Base-by-base conservation (phyloP, 2,888 invertebrate genomes). In the Holacanthella duospinosa region DNA sequence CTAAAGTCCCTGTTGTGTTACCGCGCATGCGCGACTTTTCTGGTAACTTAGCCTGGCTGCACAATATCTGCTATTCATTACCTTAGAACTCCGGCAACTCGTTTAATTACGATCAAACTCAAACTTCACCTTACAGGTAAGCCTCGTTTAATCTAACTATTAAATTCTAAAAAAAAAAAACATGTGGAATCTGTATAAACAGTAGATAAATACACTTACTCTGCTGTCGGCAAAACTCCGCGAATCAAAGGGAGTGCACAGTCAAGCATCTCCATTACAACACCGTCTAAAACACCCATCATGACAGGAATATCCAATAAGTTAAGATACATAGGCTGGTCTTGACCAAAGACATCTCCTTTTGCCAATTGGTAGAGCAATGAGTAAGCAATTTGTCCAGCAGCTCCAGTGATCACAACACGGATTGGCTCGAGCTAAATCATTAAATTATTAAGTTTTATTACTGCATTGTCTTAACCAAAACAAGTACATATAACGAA, bases 331-430 rank as follows among this genome's bases (percentile, higher is more conserved):
- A 99, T 82, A 0, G 89, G 87, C 79, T 93, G 93, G 56, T 89
- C 82, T 59, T 83, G 82, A 29, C 97, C 97, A 78, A 97, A 97
- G 0, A 96, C 94, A 77, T 92, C 89, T 65, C 97, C 99, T 74
- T 93, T 93, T 19, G 93, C 93, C 72, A 99, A 84, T 80, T 93
- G 90, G 77, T 93, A 93, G 19, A 99, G 81, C 55, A 99, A 80
- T 1, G 96, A 96, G 79, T 99, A 99, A 65, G 94, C 96, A 74
- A 99, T 99, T 80, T 99, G 99, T 24, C 99, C 99, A 66, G 97
- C 99, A 74, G 99, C 99, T 66, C 99, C 99, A 61, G 97, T 99
- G 29, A 99, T 89, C 65, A 94, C 88, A 70, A 97, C 93, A 80
- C 86, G 87, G 75, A 96, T 87, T 76, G 94, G 89, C 79, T 87